Evolutionary conservation across 2,797 vertebrate genomes (phyloP), one percentile per base, ranked within the genome.

Genomic region (Petrocephalus schoutedeni): DNA sequence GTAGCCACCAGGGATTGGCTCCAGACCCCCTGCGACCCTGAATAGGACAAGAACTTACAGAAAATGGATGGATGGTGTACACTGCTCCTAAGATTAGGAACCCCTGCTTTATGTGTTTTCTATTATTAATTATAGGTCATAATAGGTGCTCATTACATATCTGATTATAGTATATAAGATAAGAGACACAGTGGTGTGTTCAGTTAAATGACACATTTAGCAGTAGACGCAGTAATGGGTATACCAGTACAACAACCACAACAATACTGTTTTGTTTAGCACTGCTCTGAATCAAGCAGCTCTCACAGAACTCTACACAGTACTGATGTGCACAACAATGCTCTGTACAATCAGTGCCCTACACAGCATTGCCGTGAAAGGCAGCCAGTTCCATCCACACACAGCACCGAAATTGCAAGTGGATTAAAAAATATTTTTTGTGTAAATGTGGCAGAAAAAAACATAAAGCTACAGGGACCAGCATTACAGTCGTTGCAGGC

Each of bases 161-260:
- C 80, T 83, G 49, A 83, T 83, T 83, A 53, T 83, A 83, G 41
- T 53, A 21, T 83, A 83, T 83, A 49, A 83, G 80, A 53, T 83
- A 83, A 83, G 49, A 51, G 41, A 49, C 49, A 53, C 21, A 49
- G 80, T 53, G 9, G 45, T 53, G 7, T 8, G 71, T 82, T 80
- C 28, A 51, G n/a, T 45, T 82, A 87, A 77, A 87, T 87, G 2
- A 71, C 21, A 56, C 74, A 21, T 28, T 82, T 87, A 87, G 56
- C 71, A 80, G 21, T 61, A 87, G 86, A 74, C 86, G 36, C 86
- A 56, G 61, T 77, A 77, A 77, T 77, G 71, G 71, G 2, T 14
- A 77, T 77, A 7, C 71, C 16, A n/a, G 36, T 8, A 53, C 49
- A 53, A 53, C 41, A 83, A 51, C n/a, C 53, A 16, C 8, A 53